These are phyloP conservation scores for Brachynemurus nebulosus DNA, from an alignment of 2,888 invertebrate species.

Conservation along the genomic window DNA sequence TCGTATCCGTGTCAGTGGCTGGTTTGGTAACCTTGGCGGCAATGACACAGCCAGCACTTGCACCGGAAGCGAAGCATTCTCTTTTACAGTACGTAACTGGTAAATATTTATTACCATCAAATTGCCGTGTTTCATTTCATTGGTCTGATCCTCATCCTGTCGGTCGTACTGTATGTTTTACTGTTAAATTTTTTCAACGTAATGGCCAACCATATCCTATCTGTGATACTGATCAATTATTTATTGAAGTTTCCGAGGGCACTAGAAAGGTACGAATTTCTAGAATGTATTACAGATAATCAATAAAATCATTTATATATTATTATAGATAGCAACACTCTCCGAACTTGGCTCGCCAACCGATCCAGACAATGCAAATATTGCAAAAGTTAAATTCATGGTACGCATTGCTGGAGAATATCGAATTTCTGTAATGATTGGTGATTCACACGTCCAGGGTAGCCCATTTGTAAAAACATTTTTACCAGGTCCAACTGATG, in stretches of 20 bases:
- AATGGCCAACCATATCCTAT: slow-evolving; percentile 91
- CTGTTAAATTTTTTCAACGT: slow-evolving; percentile 78
- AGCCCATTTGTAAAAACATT: slow-evolving; percentile 78
- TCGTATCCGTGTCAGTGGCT: slow-evolving; percentile 79
- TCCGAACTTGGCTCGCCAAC: slow-evolving; percentile 78
- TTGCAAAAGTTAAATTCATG: slow-evolving; percentile 81
- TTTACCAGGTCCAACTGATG: slow-evolving; percentile 69
- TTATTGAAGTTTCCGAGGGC: slow-evolving; percentile 76
- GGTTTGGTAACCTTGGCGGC: slow-evolving; percentile 80
- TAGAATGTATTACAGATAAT: neutral
- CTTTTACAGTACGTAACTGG: slow-evolving; percentile 84
- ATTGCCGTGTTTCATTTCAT: slow-evolving; percentile 75
- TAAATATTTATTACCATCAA: slow-evolving; percentile 76
- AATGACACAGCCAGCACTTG: slow-evolving; percentile 80
- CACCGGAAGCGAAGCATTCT: slow-evolving; percentile 82
- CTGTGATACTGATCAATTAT: slow-evolving; percentile 82
- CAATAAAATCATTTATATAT: too few species aligned
- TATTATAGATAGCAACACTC: slow-evolving; percentile 57
- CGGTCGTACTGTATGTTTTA: slow-evolving; percentile 84
- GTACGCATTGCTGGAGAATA: slow-evolving; percentile 85
- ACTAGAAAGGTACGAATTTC: slow-evolving; percentile 48
- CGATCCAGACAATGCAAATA: slow-evolving; percentile 73
- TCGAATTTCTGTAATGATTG: slow-evolving; percentile 71
- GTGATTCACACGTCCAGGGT: slow-evolving; percentile 65
- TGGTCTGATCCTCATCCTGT: slow-evolving; percentile 85